Evolutionary conservation across 2,888 invertebrate species (phyloP).

Genomic region (Dione juno): DNA sequence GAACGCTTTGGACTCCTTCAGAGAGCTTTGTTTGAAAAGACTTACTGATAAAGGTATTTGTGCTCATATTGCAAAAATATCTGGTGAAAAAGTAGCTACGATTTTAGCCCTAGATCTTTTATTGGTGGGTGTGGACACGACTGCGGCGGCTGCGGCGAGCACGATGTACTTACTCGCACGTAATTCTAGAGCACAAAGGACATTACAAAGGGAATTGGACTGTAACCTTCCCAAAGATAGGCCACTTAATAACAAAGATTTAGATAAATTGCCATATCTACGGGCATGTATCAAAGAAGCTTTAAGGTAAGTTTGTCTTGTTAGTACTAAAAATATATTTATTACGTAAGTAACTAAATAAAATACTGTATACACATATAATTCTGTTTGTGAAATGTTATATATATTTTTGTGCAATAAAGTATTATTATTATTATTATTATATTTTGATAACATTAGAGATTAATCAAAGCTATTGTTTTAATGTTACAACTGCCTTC

Average conservation of each 20-base stretch:
- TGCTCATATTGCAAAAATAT: constrained; percentile 67
- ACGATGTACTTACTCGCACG: constrained; percentile 89
- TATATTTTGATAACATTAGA: too few species aligned
- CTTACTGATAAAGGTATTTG: constrained; percentile 75
- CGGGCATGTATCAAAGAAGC: constrained; percentile 91
- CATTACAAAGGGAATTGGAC: constrained; percentile 85
- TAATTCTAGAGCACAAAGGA: constrained; percentile 87
- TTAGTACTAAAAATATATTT: neutral
- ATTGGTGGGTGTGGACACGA: constrained; percentile 92
- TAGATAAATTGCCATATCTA: constrained; percentile 87
- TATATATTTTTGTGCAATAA: too few species aligned
- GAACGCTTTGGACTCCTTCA: constrained; percentile 88
- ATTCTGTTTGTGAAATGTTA: too few species aligned
- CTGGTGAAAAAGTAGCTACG: constrained; percentile 82
- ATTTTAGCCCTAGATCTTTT: constrained; percentile 90
- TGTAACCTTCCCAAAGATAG: constrained; percentile 80
- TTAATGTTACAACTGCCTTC: too few species aligned
- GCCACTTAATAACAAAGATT: constrained; percentile 82
- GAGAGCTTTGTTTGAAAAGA: constrained; percentile 81
- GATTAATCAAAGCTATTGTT: too few species aligned
- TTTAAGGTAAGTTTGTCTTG: constrained; percentile 81
- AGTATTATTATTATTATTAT: too few species aligned
- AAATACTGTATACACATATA: too few species aligned
- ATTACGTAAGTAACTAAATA: too few species aligned
- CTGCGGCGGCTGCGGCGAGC: constrained; percentile 89